These are phyloP conservation scores for Scaeva pyrastri DNA, from an alignment of 2,888 invertebrate species.

Conservation along the genomic window DNA sequence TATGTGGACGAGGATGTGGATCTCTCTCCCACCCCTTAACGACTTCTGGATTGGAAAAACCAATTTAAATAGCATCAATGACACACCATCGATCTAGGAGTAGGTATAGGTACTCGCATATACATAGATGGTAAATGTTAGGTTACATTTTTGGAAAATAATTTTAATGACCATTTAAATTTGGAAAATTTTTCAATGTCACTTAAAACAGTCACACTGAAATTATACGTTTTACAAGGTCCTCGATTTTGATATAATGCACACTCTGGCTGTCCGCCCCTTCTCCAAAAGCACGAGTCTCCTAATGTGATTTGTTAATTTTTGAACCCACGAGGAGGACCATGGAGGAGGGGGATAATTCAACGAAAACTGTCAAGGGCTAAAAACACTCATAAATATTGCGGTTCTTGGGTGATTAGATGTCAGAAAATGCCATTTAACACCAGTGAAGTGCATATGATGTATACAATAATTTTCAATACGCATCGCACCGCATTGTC, in stretches of 20 bases:
- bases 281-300: slow-evolving; percentile 18
- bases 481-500: slow-evolving; percentile 51
- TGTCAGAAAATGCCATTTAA: slow-evolving; percentile 70
- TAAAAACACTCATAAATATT: slow-evolving; percentile 76
- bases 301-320: slow-evolving; percentile 66
- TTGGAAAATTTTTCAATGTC: slow-evolving; percentile 75
- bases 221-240: slow-evolving; percentile 52
- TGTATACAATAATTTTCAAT: slow-evolving; percentile 58
- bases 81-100: slow-evolving; percentile 58
- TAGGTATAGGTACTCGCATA: neutral
- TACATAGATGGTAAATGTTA: neutral
- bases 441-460: slow-evolving; percentile 71
- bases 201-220: slow-evolving; percentile 47
- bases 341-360: slow-evolving; percentile 32
- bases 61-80: slow-evolving; percentile 74
- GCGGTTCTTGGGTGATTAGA: slow-evolving; percentile 60
- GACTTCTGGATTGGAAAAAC: slow-evolving; percentile 30
- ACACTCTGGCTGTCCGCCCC: slow-evolving; percentile 21
- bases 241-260: slow-evolving; percentile 10
- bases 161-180: slow-evolving; percentile 76
- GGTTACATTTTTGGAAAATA: slow-evolving; percentile 57
- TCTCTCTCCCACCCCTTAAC: slow-evolving; percentile 49
- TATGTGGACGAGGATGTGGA: slow-evolving; percentile 26
- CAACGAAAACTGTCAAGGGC: slow-evolving; percentile 69
- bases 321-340: too few species aligned